These are phyloP conservation scores for Paracentrotus lividus DNA, from an alignment of 53 echinoderm and acorn worm species.

Conservation along the genomic window DNA sequence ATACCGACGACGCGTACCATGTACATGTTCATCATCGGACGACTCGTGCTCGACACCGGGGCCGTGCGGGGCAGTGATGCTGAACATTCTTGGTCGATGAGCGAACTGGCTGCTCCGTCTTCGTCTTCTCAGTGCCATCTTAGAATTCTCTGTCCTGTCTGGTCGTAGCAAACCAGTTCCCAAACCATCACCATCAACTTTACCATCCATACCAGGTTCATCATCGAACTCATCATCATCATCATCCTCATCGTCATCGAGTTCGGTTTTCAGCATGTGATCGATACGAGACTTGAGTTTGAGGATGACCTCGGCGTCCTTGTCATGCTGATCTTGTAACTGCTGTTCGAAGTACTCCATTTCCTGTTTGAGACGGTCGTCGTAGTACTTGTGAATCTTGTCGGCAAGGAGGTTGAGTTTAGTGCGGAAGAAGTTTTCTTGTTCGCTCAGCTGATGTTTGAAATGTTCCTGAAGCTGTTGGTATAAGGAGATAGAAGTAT, in stretches of 20 bases:
- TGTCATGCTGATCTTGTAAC: constrained; percentile 83
- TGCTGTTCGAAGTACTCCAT: constrained; percentile 91
- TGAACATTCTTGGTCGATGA: constrained; percentile 59
- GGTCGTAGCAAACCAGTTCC: background rate
- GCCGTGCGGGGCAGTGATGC: constrained; percentile 7
- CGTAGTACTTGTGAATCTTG: constrained; percentile 84
- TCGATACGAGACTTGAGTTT: constrained; percentile 77
- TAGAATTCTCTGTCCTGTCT: constrained; percentile 4
- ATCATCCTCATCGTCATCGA: constrained; percentile 54
- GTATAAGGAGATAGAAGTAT: background rate
- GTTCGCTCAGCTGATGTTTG: constrained; percentile 36
- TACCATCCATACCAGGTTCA: background rate
- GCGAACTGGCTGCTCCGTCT: constrained; percentile 65
- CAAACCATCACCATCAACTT: background rate
- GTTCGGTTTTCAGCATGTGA: constrained; percentile 72
- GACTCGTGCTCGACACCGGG: constrained; percentile 50
- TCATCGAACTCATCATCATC: constrained; percentile 44
- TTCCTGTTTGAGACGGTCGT: constrained; percentile 84
- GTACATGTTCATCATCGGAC: constrained; percentile 48
- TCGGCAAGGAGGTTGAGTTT: constrained; percentile 80
- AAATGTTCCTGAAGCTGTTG: constrained; percentile 34
- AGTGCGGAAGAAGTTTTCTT: constrained; percentile 69
- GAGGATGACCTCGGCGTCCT: constrained; percentile 71
- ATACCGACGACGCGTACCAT: background rate
- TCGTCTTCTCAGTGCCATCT: constrained; percentile 31